These are phyloP conservation scores for Chymomyza procnemis DNA, from an alignment of 2,888 invertebrate genomes.

Conservation along the genomic window DNA sequence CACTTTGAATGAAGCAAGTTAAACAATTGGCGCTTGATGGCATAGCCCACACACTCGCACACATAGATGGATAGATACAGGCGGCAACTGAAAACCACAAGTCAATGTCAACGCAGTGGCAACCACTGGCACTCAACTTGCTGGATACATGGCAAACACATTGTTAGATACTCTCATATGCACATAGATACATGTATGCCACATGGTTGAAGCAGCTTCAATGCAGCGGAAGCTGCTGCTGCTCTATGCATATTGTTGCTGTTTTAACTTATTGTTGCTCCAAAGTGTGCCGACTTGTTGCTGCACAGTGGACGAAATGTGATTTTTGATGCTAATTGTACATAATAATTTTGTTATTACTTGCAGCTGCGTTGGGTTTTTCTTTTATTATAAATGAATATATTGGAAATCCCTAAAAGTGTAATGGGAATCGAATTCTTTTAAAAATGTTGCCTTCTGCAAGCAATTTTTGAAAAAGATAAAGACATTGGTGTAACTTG, in stretches of 20 bases:
- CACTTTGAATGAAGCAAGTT: slow-evolving; percentile 52
- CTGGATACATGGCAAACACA: not conserved
- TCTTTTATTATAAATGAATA: too few species aligned
- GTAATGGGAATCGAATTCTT: too few species aligned
- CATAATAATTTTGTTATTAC: not conserved
- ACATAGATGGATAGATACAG: slow-evolving; percentile 1
- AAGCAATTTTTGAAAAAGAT: too few species aligned
- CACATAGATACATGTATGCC: not conserved
- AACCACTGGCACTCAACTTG: slow-evolving; percentile 32
- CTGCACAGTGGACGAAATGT: not conserved
- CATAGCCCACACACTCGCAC: slow-evolving; percentile 66
- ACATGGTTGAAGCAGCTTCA: not conserved
- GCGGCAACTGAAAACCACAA: slow-evolving; percentile 68
- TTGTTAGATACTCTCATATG: not conserved
- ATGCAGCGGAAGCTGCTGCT: not conserved
- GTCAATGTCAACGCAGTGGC: slow-evolving; percentile 74
- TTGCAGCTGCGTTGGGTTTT: not conserved
- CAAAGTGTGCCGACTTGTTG: not conserved
- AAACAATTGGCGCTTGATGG: slow-evolving; percentile 55
- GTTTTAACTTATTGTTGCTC: not conserved
- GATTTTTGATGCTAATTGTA: not conserved
- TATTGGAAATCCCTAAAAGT: too few species aligned
- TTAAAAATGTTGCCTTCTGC: too few species aligned
- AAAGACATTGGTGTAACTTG: too few species aligned
- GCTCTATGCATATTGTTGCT: not conserved